Conservation (phyloP, 2,113 vertebrate genomes). For the Cyprinodon variegatus region DNA sequence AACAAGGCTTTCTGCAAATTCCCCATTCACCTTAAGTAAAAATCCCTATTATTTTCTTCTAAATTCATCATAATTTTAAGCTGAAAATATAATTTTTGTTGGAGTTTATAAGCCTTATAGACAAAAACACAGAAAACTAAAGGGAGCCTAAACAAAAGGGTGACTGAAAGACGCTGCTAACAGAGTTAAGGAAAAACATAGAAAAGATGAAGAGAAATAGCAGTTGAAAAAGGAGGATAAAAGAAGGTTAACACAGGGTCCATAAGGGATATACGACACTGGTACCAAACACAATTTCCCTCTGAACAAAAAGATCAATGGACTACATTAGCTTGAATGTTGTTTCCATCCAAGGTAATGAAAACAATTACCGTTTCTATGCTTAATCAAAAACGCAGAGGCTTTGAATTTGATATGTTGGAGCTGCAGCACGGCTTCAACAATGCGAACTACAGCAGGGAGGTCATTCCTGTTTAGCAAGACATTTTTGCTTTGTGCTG, state of each 20-base stretch:
- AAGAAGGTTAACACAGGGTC: constrained; percentile 39
- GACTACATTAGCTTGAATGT: constrained; percentile 64
- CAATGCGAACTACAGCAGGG: constrained; percentile 13
- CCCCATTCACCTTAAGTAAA: not conserved
- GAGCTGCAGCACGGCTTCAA: constrained; percentile 37
- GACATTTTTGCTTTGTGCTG: constrained; percentile 21
- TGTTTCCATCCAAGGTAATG: constrained; percentile 61
- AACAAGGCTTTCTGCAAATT: too few species aligned
- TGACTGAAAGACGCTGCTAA: not conserved
- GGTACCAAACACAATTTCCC: constrained; percentile 67
- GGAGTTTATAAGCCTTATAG: not conserved
- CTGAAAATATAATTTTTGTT: not conserved
- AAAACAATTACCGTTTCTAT: constrained; percentile 70
- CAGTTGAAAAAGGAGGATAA: constrained; percentile 15
- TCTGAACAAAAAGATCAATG: constrained; percentile 70
- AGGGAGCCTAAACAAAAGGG: not conserved
- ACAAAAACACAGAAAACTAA: not conserved
- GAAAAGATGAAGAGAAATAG: not conserved
- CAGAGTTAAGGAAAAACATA: not conserved
- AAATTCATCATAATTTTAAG: not conserved
- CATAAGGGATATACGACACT: constrained; percentile 48
- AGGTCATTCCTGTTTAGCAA: constrained; percentile 22
- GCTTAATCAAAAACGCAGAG: constrained; percentile 65
- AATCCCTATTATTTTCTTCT: not conserved
- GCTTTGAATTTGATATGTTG: constrained; percentile 39